These are phyloP conservation scores for Chrosomus eos DNA, from an alignment of 2,797 vertebrate genomes.

Conservation along the genomic window DNA sequence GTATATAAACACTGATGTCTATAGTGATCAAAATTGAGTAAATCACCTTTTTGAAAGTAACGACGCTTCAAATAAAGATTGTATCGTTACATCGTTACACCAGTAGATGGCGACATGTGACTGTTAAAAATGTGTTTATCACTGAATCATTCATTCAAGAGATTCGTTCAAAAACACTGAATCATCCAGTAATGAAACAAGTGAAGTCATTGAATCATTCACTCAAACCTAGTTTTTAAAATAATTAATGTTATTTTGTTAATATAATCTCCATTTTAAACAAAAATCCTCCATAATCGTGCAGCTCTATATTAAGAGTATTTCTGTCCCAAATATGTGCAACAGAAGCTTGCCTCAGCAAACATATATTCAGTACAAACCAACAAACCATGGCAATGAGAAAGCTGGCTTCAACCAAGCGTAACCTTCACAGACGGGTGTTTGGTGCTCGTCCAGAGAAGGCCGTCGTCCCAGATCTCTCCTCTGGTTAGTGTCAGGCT, in stretches of 20 bases:
- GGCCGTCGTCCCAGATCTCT: conserved; percentile 21
- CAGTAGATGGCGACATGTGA: too few species aligned
- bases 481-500: conserved; percentile 71
- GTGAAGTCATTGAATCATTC: not conserved
- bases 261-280: not conserved
- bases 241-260: not conserved
- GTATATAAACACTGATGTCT: too few species aligned
- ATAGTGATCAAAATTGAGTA: too few species aligned
- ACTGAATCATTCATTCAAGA: not conserved
- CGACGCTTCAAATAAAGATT: too few species aligned
- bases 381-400: not conserved
- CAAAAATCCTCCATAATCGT: not conserved
- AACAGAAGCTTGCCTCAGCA: not conserved
- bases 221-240: not conserved
- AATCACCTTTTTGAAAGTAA: too few species aligned
- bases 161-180: not conserved
- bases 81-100: too few species aligned
- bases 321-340: not conserved
- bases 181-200: not conserved
- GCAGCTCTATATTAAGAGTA: not conserved
- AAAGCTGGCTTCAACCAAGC: not conserved
- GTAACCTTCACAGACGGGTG: conserved; percentile 13
- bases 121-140: too few species aligned
- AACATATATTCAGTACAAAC: not conserved
- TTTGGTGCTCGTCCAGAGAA: conserved; percentile 54